phyloP scores from a whole-genome alignment of 2,888 invertebrate genomes.

The Ptilodon capucinus region DNA sequence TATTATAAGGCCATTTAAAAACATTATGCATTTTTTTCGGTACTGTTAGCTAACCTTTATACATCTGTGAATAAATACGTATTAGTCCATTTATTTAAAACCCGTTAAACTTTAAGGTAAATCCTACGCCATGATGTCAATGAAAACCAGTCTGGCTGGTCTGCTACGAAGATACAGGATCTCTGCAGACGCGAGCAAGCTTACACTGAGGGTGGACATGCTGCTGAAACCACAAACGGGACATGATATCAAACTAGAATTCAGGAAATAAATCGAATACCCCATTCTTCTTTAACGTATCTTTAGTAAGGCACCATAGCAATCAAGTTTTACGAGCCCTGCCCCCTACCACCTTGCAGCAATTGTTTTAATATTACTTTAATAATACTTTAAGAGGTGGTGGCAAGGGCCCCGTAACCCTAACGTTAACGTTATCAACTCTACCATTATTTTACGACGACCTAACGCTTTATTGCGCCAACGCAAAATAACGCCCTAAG shows the following conservation, averaged over 20 bases:
- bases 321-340: not conserved
- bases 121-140: slow-evolving; percentile 43
- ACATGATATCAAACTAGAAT: slow-evolving; percentile 27
- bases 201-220: slow-evolving; percentile 36
- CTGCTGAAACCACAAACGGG: slow-evolving; percentile 48
- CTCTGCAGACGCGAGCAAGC: slow-evolving; percentile 32
- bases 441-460: not conserved
- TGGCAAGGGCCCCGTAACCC: not conserved
- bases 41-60: not conserved
- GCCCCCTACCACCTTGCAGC: not conserved
- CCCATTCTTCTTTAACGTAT: too few relatives aligned
- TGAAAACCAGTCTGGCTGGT: slow-evolving; percentile 44
- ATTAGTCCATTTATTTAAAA: not conserved
- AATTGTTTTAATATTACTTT: not conserved
- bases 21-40: not conserved
- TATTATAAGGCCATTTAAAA: not conserved
- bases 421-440: not conserved
- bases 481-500: not conserved
- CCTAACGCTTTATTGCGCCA: too few relatives aligned
- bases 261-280: slow-evolving; percentile 9
- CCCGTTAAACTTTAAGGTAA: slow-evolving; percentile 33
- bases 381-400: too few relatives aligned
- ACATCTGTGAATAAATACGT: not conserved
- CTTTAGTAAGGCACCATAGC: too few relatives aligned
- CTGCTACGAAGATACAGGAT: slow-evolving; percentile 39